Percentiles rank a stretch among this genome's conserved stretches.
These are phyloP conservation scores for Elgaria multicarinata DNA, from an alignment of 2,113 vertebrate species.

Conservation along the genomic window DNA sequence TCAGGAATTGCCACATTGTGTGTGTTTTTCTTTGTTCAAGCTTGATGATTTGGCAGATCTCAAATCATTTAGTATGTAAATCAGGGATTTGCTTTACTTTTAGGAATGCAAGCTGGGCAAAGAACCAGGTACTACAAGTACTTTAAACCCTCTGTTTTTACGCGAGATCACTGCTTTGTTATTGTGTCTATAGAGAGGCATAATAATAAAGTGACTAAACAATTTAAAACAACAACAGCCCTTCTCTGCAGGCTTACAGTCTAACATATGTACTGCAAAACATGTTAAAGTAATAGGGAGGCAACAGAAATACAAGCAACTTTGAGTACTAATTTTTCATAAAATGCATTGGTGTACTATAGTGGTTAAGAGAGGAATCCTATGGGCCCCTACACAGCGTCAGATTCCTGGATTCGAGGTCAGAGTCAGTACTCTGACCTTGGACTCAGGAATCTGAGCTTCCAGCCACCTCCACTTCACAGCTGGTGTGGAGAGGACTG, in stretches of 20 bases:
- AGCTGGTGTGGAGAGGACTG: no score
- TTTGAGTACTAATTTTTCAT: neutral
- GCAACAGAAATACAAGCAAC: neutral
- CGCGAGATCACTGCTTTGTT: no score
- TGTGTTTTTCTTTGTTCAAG: neutral
- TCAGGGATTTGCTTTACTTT: neutral
- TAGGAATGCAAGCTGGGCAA: neutral
- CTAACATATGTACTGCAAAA: no score
- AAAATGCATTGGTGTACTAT: neutral
- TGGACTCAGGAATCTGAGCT: no score
- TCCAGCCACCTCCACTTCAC: no score
- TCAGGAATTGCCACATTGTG: no score
- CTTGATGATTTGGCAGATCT: neutral
- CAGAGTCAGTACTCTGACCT: no score
- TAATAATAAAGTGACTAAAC: neutral
- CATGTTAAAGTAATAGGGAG: no score
- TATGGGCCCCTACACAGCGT: no score
- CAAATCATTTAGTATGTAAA: neutral
- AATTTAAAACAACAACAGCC: neutral
- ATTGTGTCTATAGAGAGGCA: neutral
- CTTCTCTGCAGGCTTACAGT: neutral
- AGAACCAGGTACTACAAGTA: neutral
- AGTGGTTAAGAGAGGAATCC: neutral
- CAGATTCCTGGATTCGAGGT: no score
- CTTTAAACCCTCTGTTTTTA: neutral